Evolutionary conservation across 2,113 vertebrate genomes (phyloP).

Genomic region (Aspiorhynchus laticeps): DNA sequence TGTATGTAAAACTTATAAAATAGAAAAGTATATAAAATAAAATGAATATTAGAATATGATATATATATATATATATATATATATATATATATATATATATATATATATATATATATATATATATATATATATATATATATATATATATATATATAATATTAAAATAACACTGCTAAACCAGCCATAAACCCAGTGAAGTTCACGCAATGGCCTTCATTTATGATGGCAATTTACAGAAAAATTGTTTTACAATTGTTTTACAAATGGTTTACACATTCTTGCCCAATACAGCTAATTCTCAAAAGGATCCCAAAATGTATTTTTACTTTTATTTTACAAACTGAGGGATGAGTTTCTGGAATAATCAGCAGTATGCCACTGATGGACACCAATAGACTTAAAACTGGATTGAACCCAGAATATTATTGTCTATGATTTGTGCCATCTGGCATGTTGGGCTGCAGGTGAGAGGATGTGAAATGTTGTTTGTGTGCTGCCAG

Average conservation of each 20-base stretch:
- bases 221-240: not conserved
- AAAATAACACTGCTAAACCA: too few relatives aligned
- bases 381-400: not conserved
- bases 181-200: too few relatives aligned
- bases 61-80: too few relatives aligned
- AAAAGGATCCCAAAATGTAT: not conserved
- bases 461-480: not conserved
- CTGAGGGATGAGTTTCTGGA: not conserved
- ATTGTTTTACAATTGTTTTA: not conserved
- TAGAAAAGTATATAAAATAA: too few relatives aligned
- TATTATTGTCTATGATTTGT: not conserved
- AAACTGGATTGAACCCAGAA: too few relatives aligned
- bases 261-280: not conserved
- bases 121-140: too few relatives aligned
- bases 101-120: too few relatives aligned
- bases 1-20: too few relatives aligned
- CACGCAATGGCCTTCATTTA: too few relatives aligned
- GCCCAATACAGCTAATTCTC: not conserved
- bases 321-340: not conserved
- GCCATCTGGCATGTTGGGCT: not conserved
- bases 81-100: too few relatives aligned
- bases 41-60: too few relatives aligned
- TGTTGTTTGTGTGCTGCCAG: not conserved
- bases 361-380: not conserved
- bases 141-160: too few relatives aligned